Evolutionary conservation across 1,140 invertebrate species (phyloP).

Genomic region (Centruroides vittatus): DNA sequence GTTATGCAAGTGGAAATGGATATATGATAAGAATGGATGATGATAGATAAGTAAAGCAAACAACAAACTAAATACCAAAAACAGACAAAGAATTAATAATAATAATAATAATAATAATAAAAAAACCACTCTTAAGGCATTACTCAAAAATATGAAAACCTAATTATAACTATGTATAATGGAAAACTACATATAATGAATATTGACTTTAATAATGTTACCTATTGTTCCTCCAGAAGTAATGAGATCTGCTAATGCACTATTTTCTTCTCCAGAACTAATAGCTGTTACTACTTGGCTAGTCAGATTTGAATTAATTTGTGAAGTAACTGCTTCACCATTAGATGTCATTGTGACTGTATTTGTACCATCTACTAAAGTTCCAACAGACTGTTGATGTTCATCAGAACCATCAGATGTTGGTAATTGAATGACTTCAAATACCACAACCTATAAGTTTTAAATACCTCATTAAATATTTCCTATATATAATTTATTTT

Average conservation of each 20-base stretch:
- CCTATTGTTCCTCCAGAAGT: background rate
- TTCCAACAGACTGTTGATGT: background rate
- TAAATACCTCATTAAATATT: background rate
- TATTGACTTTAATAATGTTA: background rate
- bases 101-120: too few relatives aligned
- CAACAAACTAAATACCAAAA: too few relatives aligned
- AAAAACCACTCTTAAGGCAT: too few relatives aligned
- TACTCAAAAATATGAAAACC: too few relatives aligned
- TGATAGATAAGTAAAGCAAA: too few relatives aligned
- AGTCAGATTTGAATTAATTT: background rate
- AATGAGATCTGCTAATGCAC: background rate
- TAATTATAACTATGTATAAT: too few relatives aligned
- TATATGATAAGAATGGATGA: too few relatives aligned
- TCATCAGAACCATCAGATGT: background rate
- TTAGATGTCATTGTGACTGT: background rate
- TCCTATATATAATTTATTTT: conserved; percentile 1
- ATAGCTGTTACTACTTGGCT: background rate
- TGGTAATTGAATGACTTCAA: conserved; percentile 19
- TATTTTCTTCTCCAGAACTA: background rate
- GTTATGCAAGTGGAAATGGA: too few relatives aligned
- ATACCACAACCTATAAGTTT: conserved; percentile 16
- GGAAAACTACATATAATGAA: background rate
- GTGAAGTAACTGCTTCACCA: background rate
- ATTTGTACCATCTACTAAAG: background rate
- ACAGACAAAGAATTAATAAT: too few relatives aligned